Evolutionary conservation across 30 jellyfish, hydroid and myxozoan species (phyloP).

Genomic region (Cassiopea andromeda): DNA sequence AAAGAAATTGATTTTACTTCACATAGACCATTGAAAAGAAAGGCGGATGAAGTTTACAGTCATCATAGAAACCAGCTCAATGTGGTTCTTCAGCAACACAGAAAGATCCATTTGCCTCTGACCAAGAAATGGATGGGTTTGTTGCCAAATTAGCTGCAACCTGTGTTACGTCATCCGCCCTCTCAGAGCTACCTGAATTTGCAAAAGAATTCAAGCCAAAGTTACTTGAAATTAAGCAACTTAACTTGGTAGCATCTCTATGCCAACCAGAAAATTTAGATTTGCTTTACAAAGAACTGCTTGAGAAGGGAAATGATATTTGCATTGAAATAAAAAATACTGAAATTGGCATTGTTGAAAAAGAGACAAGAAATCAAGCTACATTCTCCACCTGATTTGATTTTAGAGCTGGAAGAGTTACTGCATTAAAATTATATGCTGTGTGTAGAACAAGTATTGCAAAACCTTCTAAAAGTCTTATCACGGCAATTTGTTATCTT

Average conservation of each 20-base stretch:
- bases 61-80: background rate
- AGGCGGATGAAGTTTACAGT: conserved; percentile 4
- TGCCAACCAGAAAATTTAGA: background rate
- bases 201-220: conserved; percentile 14
- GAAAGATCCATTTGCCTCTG: background rate
- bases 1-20: conserved; percentile 2
- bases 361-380: conserved; percentile 40
- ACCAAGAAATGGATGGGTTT: background rate
- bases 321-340: background rate
- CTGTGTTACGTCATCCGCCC: background rate
- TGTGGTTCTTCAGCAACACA: background rate
- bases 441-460: conserved; percentile 7
- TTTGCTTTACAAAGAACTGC: background rate
- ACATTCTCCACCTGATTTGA: conserved; percentile 1
- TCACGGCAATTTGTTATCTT: conserved; percentile 32
- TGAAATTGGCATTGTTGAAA: conserved; percentile 4
- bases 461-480: conserved; percentile 20
- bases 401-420: conserved; percentile 33
- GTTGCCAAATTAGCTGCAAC: conserved; percentile 7
- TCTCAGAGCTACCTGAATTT: conserved; percentile 10
- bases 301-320: conserved; percentile 6
- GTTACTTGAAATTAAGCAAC: background rate
- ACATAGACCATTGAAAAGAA: background rate
- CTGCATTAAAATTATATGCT: conserved; percentile 35
- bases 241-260: background rate